Percentiles rank a stretch among this genome's conserved stretches.
Conservation (phyloP, 2,888 invertebrate species). For the Pollenia labialis region DNA sequence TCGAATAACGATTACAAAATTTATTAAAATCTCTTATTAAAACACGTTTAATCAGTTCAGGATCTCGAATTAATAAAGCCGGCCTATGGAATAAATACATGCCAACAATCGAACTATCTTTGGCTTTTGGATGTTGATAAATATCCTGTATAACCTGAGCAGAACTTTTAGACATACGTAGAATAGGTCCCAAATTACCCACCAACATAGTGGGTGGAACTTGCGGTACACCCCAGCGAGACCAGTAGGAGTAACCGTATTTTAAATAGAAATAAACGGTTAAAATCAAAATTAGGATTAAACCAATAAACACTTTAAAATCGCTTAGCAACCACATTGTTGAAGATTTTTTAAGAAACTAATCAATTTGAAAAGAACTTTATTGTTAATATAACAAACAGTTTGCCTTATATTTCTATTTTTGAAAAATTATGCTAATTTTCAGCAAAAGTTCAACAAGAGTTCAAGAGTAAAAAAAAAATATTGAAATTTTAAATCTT, state of each 20-base stretch:
- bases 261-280: slow-evolving; percentile 72
- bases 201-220: slow-evolving; percentile 81
- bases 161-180: slow-evolving; percentile 80
- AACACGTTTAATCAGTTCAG: slow-evolving; percentile 84
- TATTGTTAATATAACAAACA: slow-evolving; percentile 19
- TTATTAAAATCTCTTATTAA: slow-evolving; percentile 84
- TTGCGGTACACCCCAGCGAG: slow-evolving; percentile 80
- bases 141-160: slow-evolving; percentile 81
- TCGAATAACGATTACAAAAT: slow-evolving; percentile 83
- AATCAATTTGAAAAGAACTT: background rate
- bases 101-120: slow-evolving; percentile 81
- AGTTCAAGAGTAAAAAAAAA: background rate
- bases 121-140: slow-evolving; percentile 80
- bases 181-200: slow-evolving; percentile 83
- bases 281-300: slow-evolving; percentile 56
- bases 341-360: slow-evolving; percentile 14
- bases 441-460: slow-evolving; percentile 15
- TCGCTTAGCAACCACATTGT: slow-evolving; percentile 71
- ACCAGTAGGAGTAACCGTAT: slow-evolving; percentile 80
- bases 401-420: background rate
- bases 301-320: slow-evolving; percentile 14
- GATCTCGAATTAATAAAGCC: slow-evolving; percentile 83
- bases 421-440: slow-evolving; percentile 27
- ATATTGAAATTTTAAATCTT: slow-evolving; percentile 12
- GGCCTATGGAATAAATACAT: slow-evolving; percentile 84